Conservation (phyloP, 2,797 vertebrate genomes). For the Pseudochromis fuscus region DNA sequence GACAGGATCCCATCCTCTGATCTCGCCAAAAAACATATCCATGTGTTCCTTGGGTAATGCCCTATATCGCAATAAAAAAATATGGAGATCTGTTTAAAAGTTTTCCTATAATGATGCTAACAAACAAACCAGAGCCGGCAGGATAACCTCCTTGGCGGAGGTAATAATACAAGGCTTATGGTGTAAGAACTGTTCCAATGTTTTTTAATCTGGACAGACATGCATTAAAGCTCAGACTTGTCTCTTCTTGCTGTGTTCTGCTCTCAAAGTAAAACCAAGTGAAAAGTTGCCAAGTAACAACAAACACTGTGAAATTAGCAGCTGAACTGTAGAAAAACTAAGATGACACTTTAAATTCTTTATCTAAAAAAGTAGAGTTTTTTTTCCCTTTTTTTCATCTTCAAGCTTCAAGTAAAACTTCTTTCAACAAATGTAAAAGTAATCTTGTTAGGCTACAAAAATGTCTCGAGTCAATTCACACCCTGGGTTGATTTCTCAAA, state of each 20-base stretch:
- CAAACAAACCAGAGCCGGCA: too few species aligned
- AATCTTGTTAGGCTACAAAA: neutral
- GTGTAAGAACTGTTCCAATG: too few species aligned
- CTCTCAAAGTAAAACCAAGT: neutral
- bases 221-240: neutral
- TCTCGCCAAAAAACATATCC: too few species aligned
- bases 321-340: too few species aligned
- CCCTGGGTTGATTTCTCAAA: constrained; percentile 27
- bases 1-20: too few species aligned
- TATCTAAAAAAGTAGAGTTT: neutral
- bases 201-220: neutral
- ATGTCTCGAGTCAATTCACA: constrained; percentile 15
- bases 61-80: too few species aligned
- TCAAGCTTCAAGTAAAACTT: neutral
- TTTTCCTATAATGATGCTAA: too few species aligned
- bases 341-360: neutral
- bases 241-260: neutral
- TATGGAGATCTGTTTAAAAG: too few species aligned
- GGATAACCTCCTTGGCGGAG: too few species aligned
- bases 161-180: too few species aligned
- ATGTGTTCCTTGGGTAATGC: too few species aligned
- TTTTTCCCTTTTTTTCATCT: neutral
- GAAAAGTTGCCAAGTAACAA: neutral
- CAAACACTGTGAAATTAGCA: neutral
- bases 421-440: constrained; percentile 15